phyloP scores from a whole-genome alignment of 2,113 vertebrate genomes.

The Malurus melanocephalus region DNA sequence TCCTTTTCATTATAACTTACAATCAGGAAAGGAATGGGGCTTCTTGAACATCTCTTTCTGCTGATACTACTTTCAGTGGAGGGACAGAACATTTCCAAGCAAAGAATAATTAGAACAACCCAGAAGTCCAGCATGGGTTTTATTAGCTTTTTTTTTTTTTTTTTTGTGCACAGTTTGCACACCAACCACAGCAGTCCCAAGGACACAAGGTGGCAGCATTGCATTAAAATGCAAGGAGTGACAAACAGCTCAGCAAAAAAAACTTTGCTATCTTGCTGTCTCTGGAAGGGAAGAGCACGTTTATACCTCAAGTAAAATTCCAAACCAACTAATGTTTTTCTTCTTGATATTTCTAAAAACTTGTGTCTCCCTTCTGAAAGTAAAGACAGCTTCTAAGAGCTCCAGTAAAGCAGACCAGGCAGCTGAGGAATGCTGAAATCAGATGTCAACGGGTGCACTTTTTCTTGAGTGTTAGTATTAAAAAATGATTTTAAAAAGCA shows the following conservation, averaged over 20 bases:
- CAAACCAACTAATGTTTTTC: neutral
- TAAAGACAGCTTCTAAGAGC: neutral
- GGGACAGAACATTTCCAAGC: neutral
- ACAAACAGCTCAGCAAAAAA: neutral
- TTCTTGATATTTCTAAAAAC: neutral
- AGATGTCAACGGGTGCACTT: neutral
- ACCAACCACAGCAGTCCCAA: neutral
- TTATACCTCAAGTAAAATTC: neutral
- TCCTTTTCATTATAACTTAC: neutral
- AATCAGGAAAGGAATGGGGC: neutral
- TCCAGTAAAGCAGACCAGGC: neutral
- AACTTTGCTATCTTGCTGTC: neutral
- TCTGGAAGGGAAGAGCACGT: neutral
- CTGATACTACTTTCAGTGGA: neutral
- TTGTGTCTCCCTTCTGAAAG: neutral
- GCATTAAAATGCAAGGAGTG: neutral
- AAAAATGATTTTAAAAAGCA: neutral
- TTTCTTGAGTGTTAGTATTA: neutral
- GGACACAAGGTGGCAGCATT: slow-evolving; percentile 67
- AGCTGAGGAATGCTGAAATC: neutral
- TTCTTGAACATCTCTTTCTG: accelerated
- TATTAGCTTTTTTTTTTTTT: neutral
- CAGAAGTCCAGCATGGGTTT: neutral
- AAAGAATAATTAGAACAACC: neutral
- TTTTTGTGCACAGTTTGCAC: no score